phyloP scores from a whole-genome alignment of 2,113 vertebrate species.

The Atherinomorus stipes region DNA sequence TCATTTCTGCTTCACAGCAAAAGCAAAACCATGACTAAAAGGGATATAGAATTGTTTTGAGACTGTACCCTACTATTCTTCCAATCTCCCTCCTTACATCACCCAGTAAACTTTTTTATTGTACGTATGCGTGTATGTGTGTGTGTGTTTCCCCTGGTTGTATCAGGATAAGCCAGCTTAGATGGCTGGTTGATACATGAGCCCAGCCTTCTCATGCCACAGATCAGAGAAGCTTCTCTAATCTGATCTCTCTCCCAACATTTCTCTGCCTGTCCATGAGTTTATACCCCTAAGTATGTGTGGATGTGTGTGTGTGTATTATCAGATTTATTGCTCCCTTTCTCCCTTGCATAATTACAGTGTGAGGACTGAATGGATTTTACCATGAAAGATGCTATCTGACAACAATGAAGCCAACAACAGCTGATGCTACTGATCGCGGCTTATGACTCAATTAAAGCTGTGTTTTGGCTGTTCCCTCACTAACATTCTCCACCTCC shows the following conservation, averaged over 20 bases:
- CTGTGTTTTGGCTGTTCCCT: conserved; percentile 31
- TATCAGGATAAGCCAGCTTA: conserved; percentile 76
- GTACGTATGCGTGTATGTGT: conserved; percentile 30
- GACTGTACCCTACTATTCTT: conserved; percentile 42
- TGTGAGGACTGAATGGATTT: conserved; percentile 47
- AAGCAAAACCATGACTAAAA: conserved; percentile 65
- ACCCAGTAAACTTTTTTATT: conserved; percentile 52
- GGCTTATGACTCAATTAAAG: conserved; percentile 59
- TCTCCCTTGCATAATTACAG: conserved; percentile 63
- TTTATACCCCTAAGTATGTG: conserved; percentile 57
- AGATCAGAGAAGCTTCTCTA: conserved; percentile 79
- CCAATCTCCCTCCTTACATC: conserved; percentile 26
- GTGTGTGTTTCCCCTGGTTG: conserved; percentile 59
- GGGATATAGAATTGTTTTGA: conserved; percentile 63
- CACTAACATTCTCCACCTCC: conserved; percentile 15
- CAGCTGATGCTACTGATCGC: conserved; percentile 68
- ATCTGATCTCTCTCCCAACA: conserved; percentile 80
- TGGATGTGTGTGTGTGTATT: conserved; percentile 34
- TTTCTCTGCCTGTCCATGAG: conserved; percentile 67
- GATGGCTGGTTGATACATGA: conserved; percentile 81
- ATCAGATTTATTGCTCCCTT: conserved; percentile 59
- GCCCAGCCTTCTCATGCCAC: conserved; percentile 76
- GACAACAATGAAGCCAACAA: conserved; percentile 66
- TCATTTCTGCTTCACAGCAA: conserved; percentile 61
- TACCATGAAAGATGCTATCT: conserved; percentile 61